phyloP scores from a whole-genome alignment of 2,797 vertebrate genomes.

The Pangasius sanitwongsei region DNA sequence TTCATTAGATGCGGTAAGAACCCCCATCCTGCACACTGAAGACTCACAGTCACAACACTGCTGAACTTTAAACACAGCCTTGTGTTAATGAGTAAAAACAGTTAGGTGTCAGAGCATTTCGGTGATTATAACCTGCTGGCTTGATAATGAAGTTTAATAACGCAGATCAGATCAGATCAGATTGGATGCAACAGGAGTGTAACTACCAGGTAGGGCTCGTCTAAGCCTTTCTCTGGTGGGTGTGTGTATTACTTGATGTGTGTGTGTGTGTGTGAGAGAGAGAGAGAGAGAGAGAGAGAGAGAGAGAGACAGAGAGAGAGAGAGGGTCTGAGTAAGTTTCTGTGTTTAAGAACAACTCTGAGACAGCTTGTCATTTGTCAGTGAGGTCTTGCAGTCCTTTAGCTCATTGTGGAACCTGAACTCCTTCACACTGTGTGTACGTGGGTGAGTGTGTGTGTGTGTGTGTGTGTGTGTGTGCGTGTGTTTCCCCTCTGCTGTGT shows the following conservation, averaged over 20 bases:
- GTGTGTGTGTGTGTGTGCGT: not conserved
- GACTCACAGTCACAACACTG: not conserved
- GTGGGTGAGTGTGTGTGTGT: not conserved
- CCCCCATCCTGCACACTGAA: not conserved
- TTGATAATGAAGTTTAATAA: not conserved
- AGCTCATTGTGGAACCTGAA: not conserved
- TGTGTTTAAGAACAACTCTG: not conserved
- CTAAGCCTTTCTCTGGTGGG: not conserved
- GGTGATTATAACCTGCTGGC: constrained; percentile 10
- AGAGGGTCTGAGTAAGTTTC: not conserved
- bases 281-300: not conserved
- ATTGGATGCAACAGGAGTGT: not conserved
- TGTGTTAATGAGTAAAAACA: not conserved
- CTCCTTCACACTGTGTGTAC: not conserved
- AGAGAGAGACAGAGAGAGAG: not conserved
- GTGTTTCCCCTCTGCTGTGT: not conserved
- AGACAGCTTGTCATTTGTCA: constrained; percentile 9
- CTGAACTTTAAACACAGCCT: not conserved
- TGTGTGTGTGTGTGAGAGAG: not conserved
- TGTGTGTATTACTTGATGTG: not conserved
- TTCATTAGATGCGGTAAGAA: not conserved
- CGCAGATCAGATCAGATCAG: not conserved
- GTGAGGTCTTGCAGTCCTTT: constrained; percentile 9
- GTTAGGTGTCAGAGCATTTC: not conserved
- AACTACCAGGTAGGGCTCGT: not conserved